Evolutionary conservation across 2,113 vertebrate genomes (phyloP), one percentile per base, ranked within the genome.

Genomic region (Albula goreensis): DNA sequence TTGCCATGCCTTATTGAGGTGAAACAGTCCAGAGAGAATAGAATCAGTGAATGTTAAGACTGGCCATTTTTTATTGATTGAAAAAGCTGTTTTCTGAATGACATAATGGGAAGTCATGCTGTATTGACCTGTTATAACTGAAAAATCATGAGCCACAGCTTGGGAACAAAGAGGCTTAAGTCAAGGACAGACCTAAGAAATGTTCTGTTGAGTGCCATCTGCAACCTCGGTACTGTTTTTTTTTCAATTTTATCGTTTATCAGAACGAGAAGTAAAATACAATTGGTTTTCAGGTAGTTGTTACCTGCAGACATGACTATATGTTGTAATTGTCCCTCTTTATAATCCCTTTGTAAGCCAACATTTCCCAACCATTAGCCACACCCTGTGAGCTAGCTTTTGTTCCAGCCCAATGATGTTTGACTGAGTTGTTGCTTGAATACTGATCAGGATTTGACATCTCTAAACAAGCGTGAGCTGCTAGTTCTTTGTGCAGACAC

Each of bases 61-160:
- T 89, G 83, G 86, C 88, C 83, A 88, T 86, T 84, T 90, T 41
- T 90, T 91, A 91, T 94, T 91, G 92, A 91, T 87, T 81, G 84
- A 89, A 91, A 80, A 63, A 50, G 82, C 78, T 87, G 17, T 87
- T 93, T 87, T 91, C 87, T 93, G 89, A 88, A 91, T 92, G 90
- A 15, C 77, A 51, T 84, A 85, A 86, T 87, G 87, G 78, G 79
- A 88, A 92, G 25, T 50, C 85, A n/a, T 89, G 86, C 90, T 80
- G 15, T 89, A 88, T 86, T 78, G 87, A 92, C 87, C 50, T 89
- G 89, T 90, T 88, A 52, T 82, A 56, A 87, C 0, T 22, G 74
- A 78, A 41, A 66, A 53, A 85, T 78, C 12, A 50, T 19, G 41
- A 70, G 51, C 56, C 56, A 60, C 56, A 41, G 31, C 11, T 51